A percentile compares a stretch with the other conserved stretches of the same genome.
Conservation (phyloP, 1,140 invertebrate genomes). For the Galendromus occidentalis region DNA sequence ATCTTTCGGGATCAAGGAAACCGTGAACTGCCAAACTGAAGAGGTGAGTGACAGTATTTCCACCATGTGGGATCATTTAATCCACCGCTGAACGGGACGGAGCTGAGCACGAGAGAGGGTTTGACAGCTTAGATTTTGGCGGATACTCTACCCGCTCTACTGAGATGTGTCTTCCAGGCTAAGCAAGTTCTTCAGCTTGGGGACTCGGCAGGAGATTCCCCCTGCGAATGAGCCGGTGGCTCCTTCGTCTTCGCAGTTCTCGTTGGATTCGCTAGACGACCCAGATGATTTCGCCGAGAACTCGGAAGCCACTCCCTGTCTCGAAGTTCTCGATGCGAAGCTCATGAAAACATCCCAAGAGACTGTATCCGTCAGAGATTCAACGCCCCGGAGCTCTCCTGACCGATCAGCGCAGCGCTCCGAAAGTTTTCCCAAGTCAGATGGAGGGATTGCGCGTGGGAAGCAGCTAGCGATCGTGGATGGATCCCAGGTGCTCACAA, state of each 20-base stretch:
- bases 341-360: not conserved
- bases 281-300: not conserved
- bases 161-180: not conserved
- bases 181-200: constrained; percentile 8
- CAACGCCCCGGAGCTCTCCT: not conserved
- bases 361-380: not conserved
- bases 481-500: not conserved
- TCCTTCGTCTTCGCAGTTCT: not conserved
- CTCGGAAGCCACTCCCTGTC: not conserved
- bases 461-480: not conserved
- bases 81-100: no score
- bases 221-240: not conserved
- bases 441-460: not conserved
- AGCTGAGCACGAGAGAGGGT: no score
- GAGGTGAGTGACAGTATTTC: no score
- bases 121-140: no score
- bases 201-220: not conserved
- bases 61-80: no score
- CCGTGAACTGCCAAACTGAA: no score
- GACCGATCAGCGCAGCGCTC: not conserved
- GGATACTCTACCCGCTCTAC: no score
- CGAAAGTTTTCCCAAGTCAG: not conserved
- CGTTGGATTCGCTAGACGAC: not conserved
- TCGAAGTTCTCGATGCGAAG: not conserved
- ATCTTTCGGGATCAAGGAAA: no score